A percentile compares a stretch with the other conserved stretches of the same genome.
Evolutionary conservation across 2,888 invertebrate genomes (phyloP).

Genomic region (Spialia ferax): DNA sequence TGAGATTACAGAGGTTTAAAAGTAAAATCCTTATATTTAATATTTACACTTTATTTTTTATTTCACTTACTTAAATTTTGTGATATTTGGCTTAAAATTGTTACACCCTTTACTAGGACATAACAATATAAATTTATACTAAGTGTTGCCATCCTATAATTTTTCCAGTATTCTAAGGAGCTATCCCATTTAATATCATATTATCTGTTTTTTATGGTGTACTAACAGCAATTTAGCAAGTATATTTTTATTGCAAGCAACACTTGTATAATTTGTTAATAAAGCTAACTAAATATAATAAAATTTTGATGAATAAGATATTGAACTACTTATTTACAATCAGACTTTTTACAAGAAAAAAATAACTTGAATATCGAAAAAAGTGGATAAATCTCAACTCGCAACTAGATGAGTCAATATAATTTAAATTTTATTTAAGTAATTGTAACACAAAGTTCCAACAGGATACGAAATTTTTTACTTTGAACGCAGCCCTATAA

Average conservation of each 20-base stretch:
- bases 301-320: slow-evolving; percentile 70
- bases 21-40: slow-evolving; percentile 44
- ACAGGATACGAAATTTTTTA: no score
- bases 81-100: slow-evolving; percentile 80
- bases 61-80: slow-evolving; percentile 65
- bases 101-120: slow-evolving; percentile 57
- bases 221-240: no score
- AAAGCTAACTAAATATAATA: slow-evolving; percentile 51
- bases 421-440: neutral
- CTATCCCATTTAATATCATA: no score
- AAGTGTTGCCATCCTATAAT: slow-evolving; percentile 51
- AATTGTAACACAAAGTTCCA: no score
- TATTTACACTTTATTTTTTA: slow-evolving; percentile 62
- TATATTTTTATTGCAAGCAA: slow-evolving; percentile 36
- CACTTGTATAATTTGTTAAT: slow-evolving; percentile 48
- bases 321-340: slow-evolving; percentile 69
- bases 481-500: neutral
- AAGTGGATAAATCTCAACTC: slow-evolving; percentile 10
- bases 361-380: slow-evolving; percentile 50
- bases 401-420: neutral
- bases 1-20: slow-evolving; percentile 65
- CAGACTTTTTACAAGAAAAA: slow-evolving; percentile 72
- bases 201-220: neutral
- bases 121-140: slow-evolving; percentile 49
- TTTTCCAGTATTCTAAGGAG: neutral